These are phyloP conservation scores for Drosophila triauraria DNA, from an alignment of 1,140 invertebrate species.

Conservation along the genomic window DNA sequence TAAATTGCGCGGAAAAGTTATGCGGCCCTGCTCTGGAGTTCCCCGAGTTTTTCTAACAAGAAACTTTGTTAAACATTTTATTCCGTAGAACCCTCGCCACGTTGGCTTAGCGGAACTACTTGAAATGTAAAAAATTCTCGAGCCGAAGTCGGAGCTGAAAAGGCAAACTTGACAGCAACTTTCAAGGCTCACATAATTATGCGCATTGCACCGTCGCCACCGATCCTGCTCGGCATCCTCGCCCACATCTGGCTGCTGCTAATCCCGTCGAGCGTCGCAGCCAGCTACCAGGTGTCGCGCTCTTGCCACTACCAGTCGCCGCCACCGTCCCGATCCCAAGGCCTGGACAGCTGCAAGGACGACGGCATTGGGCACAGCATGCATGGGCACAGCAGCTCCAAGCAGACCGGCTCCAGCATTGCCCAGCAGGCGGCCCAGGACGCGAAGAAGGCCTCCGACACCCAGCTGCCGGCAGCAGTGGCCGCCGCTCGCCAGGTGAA, in stretches of 20 bases:
- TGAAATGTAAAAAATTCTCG: slow-evolving; percentile 74
- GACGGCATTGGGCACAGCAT: neutral
- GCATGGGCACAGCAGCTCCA: slow-evolving; percentile 20
- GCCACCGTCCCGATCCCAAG: neutral
- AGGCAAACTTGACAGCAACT: slow-evolving; percentile 68
- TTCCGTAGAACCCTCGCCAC: slow-evolving; percentile 49
- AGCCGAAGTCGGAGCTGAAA: slow-evolving; percentile 50
- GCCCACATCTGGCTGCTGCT: slow-evolving; percentile 34
- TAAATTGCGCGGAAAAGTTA: slow-evolving; percentile 80
- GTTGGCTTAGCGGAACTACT: slow-evolving; percentile 76
- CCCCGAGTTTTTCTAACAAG: slow-evolving; percentile 45
- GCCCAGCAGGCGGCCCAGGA: slow-evolving; percentile 88
- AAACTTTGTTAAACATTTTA: slow-evolving; percentile 60
- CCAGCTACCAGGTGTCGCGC: neutral
- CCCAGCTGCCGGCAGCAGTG: slow-evolving; percentile 88
- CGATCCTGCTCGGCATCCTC: slow-evolving; percentile 32
- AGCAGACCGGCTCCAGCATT: slow-evolving; percentile 86
- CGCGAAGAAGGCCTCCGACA: slow-evolving; percentile 88
- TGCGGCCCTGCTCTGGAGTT: slow-evolving; percentile 30
- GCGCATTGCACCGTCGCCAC: slow-evolving; percentile 45
- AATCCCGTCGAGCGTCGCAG: neutral
- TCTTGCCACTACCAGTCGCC: neutral
- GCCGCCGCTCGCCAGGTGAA: slow-evolving; percentile 89
- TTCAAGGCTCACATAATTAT: slow-evolving; percentile 75
- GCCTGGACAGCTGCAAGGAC: neutral